Percentiles rank a stretch among this genome's conserved stretches.
Evolutionary conservation across 2,888 invertebrate genomes (phyloP).

Genomic region (Cosmorhoe ocellata): DNA sequence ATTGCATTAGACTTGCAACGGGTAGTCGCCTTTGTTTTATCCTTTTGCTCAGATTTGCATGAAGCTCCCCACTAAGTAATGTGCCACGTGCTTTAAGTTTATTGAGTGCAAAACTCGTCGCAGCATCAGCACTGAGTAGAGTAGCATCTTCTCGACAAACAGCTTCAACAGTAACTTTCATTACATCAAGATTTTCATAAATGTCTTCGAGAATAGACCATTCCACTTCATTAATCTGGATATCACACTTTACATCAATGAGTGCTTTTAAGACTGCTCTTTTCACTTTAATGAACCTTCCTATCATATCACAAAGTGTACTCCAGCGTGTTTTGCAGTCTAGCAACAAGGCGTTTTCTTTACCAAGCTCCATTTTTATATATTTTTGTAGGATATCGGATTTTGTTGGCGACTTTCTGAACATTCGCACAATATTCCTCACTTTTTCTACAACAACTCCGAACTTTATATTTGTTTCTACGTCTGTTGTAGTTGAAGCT

Average conservation of each 20-base stretch:
- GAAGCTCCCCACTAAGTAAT: too few species aligned
- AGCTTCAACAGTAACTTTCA: slow-evolving; percentile 32
- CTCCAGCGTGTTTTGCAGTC: slow-evolving; percentile 11
- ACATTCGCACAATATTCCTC: slow-evolving; percentile 23
- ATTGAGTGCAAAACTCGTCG: slow-evolving; percentile 2
- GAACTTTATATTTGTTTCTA: too few species aligned
- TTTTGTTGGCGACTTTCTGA: slow-evolving; percentile 27
- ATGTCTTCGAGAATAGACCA: slow-evolving; percentile 33
- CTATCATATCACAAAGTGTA: too few species aligned
- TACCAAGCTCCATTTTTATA: slow-evolving; percentile 25
- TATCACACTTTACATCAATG: slow-evolving; percentile 34
- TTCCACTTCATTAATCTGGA: slow-evolving; percentile 30
- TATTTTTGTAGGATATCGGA: slow-evolving; percentile 28
- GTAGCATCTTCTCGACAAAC: slow-evolving; percentile 32
- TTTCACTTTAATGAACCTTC: too few species aligned
- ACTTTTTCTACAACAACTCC: slow-evolving; percentile 10
- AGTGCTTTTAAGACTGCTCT: slow-evolving; percentile 30
- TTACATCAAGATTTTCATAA: slow-evolving; percentile 26
- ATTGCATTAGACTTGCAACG: slow-evolving; percentile 19
- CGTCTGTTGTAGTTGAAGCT: too few species aligned
- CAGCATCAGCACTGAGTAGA: slow-evolving; percentile 30
- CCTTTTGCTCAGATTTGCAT: slow-evolving; percentile 12
- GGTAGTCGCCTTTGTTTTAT: slow-evolving; percentile 1
- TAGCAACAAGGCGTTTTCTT: slow-evolving; percentile 27
- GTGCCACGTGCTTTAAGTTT: too few species aligned